phyloP scores from a whole-genome alignment of 2,888 invertebrate genomes.

The Ennomos erosarius region DNA sequence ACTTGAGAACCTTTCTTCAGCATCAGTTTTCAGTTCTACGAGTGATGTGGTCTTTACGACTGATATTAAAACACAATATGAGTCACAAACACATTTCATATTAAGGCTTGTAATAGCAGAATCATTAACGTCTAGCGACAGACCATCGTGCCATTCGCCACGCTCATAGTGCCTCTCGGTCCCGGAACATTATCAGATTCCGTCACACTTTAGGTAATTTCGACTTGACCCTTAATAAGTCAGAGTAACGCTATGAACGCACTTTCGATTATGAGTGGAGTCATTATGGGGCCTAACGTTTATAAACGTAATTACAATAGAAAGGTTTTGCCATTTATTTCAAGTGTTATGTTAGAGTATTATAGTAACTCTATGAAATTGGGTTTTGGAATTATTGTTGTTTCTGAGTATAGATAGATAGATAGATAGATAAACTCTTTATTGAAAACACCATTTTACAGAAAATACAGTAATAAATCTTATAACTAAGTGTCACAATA shows the following conservation, averaged over 20 bases:
- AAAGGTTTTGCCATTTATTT: conserved; percentile 53
- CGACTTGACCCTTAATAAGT: conserved; percentile 70
- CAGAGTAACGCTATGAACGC: conserved; percentile 69
- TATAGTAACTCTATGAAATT: too few species aligned
- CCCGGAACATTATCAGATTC: conserved; percentile 75
- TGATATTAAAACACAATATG: background rate
- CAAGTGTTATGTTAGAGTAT: conserved; percentile 11
- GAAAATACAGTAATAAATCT: too few species aligned
- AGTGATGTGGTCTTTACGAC: too few species aligned
- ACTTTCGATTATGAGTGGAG: conserved; percentile 67
- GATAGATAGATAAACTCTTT: too few species aligned
- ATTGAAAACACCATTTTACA: too few species aligned
- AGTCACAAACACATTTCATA: conserved; percentile 12
- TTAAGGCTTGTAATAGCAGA: conserved; percentile 34
- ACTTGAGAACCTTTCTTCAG: too few species aligned
- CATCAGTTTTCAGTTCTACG: too few species aligned
- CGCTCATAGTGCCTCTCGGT: conserved; percentile 61
- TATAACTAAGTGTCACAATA: too few species aligned
- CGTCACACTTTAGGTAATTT: conserved; percentile 78
- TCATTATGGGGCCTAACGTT: conserved; percentile 61
- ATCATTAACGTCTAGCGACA: conserved; percentile 40
- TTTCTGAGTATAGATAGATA: too few species aligned
- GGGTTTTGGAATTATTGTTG: too few species aligned
- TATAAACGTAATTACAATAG: conserved; percentile 73
- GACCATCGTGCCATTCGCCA: conserved; percentile 53